These are phyloP conservation scores for Hyles euphorbiae DNA, from an alignment of 1,140 invertebrate genomes.

Conservation along the genomic window DNA sequence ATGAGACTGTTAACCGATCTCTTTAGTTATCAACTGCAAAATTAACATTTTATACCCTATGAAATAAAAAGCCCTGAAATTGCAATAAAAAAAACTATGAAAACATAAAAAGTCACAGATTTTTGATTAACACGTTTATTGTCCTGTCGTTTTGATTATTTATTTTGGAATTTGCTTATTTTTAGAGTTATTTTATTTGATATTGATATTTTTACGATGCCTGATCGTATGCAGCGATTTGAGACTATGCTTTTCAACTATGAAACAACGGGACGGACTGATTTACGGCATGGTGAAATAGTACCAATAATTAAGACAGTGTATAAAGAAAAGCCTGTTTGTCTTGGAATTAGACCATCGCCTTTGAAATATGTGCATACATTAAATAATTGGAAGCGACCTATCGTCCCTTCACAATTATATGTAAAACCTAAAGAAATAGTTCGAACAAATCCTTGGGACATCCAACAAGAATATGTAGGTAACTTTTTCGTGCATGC, in stretches of 20 bases:
- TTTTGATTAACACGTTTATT: no score
- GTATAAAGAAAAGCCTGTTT: slow-evolving; percentile 25
- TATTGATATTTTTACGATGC: no score
- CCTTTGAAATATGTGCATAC: slow-evolving; percentile 37
- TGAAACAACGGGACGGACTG: slow-evolving; percentile 30
- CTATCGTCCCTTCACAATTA: slow-evolving; percentile 28
- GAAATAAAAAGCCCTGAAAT: no score
- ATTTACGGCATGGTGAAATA: slow-evolving; percentile 29
- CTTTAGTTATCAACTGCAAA: no score
- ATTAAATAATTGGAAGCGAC: slow-evolving; percentile 25
- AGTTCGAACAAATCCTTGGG: slow-evolving; percentile 29
- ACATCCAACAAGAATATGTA: slow-evolving; percentile 32
- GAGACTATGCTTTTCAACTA: slow-evolving; percentile 38
- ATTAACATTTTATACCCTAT: no score
- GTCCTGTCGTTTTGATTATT: no score
- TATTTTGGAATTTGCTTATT: no score
- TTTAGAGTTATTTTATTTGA: no score
- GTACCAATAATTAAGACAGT: slow-evolving; percentile 19
- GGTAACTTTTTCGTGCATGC: slow-evolving; percentile 8
- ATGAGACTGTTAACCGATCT: no score
- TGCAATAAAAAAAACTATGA: no score
- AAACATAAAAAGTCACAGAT: no score
- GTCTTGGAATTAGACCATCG: slow-evolving; percentile 11
- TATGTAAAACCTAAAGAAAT: slow-evolving; percentile 34
- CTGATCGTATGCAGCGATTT: no score